A percentile compares a stretch with the other conserved stretches of the same genome.
Evolutionary conservation across 2,797 vertebrate species (phyloP).

Genomic region (Sarcoramphus papa): DNA sequence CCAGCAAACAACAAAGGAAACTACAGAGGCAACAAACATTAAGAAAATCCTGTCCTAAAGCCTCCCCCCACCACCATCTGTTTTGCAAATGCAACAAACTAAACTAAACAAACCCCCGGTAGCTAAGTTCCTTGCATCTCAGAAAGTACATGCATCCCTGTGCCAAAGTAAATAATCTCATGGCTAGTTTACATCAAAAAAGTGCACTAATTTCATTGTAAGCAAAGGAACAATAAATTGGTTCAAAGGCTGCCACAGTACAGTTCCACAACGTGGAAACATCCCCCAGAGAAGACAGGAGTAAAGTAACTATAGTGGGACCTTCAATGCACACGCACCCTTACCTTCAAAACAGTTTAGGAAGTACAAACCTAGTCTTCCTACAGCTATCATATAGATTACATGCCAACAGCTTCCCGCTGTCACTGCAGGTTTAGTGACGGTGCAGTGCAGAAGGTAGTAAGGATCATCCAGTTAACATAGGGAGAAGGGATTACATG

Average conservation of each 20-base stretch:
- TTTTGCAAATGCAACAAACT: not conserved
- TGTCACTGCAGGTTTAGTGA: not conserved
- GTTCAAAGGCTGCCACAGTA: not conserved
- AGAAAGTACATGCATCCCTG: not conserved
- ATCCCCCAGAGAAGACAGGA: not conserved
- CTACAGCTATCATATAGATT: not conserved
- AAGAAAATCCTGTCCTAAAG: not conserved
- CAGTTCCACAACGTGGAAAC: not conserved
- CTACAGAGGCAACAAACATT: not conserved
- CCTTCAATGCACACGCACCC: not conserved
- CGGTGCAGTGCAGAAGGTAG: not conserved
- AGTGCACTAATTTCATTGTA: not conserved
- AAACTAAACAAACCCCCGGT: not conserved
- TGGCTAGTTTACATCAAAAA: slow-evolving; percentile 1
- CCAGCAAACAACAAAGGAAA: not conserved
- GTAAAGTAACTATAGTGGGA: not conserved
- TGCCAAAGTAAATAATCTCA: slow-evolving; percentile 28
- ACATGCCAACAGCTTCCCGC: not conserved
- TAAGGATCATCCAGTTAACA: not conserved
- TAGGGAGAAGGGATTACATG: not conserved
- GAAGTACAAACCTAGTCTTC: not conserved
- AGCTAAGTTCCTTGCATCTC: not conserved
- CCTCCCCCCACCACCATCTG: not conserved
- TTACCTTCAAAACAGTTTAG: not conserved
- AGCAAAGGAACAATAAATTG: not conserved